A percentile compares a stretch with the other conserved stretches of the same genome.
Evolutionary conservation across 2,113 vertebrate genomes (phyloP).

Genomic region (Oncorhynchus clarkii): DNA sequence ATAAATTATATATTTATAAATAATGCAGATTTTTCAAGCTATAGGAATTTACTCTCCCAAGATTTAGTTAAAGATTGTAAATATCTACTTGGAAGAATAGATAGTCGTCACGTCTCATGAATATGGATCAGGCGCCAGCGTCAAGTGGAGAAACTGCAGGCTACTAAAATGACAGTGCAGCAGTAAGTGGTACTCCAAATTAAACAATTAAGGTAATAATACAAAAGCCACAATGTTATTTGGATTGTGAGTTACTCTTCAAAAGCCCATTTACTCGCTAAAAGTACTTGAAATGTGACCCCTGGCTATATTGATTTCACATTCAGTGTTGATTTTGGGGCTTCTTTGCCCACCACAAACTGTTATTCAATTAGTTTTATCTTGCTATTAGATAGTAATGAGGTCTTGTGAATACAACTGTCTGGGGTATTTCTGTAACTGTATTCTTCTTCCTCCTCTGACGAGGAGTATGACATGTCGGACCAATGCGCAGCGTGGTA

Average conservation of each 20-base stretch:
- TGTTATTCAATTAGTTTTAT: conserved; percentile 28
- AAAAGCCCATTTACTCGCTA: conserved; percentile 61
- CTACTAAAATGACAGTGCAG: conserved; percentile 49
- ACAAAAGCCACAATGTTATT: conserved; percentile 59
- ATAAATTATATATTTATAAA: conserved; percentile 27
- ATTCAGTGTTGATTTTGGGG: conserved; percentile 34
- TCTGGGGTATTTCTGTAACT: background rate
- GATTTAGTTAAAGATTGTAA: conserved; percentile 41
- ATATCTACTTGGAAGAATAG: conserved; percentile 51
- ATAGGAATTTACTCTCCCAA: conserved; percentile 34
- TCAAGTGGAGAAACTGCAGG: conserved; percentile 42
- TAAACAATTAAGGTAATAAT: conserved; percentile 70
- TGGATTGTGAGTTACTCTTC: conserved; percentile 59
- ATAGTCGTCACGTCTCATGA: conserved; percentile 48
- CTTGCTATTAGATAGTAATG: background rate
- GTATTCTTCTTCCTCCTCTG: too few relatives aligned
- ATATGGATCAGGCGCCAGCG: conserved; percentile 46
- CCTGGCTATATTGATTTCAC: conserved; percentile 36
- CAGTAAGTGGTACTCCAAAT: conserved; percentile 63
- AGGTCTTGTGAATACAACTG: background rate
- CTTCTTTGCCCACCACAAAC: conserved; percentile 26
- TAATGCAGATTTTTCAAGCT: conserved; percentile 14
- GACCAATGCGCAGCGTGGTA: too few relatives aligned
- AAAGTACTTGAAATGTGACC: conserved; percentile 47
- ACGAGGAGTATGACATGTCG: too few relatives aligned